Conservation (phyloP, 1,140 invertebrate genomes). For the Lycorma delicatula region DNA sequence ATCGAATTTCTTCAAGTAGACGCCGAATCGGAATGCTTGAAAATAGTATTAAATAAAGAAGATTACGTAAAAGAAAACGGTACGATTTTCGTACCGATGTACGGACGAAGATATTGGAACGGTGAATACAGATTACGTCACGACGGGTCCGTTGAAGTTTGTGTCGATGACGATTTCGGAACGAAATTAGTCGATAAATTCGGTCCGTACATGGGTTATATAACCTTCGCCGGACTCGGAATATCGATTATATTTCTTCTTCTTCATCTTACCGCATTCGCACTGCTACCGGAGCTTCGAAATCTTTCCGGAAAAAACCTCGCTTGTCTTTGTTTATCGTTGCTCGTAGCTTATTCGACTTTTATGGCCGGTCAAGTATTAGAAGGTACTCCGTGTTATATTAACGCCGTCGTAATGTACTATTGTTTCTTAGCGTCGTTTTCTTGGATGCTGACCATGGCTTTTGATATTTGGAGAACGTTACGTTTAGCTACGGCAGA, state of each 20-base stretch:
- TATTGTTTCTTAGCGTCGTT: slow-evolving; percentile 48
- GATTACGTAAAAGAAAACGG: slow-evolving; percentile 37
- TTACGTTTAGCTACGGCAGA: slow-evolving; percentile 43
- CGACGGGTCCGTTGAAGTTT: slow-evolving; percentile 23
- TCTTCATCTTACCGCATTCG: slow-evolving; percentile 41
- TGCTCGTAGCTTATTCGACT: slow-evolving; percentile 40
- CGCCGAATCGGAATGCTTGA: slow-evolving; percentile 32
- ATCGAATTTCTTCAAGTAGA: neutral
- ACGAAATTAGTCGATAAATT: slow-evolving; percentile 37
- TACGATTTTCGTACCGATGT: slow-evolving; percentile 37
- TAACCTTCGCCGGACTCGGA: slow-evolving; percentile 40
- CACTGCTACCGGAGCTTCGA: slow-evolving; percentile 40
- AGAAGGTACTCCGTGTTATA: slow-evolving; percentile 30
- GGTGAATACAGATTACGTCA: slow-evolving; percentile 22
- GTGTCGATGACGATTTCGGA: slow-evolving; percentile 29
- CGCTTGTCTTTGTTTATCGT: slow-evolving; percentile 40
- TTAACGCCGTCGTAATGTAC: slow-evolving; percentile 41
- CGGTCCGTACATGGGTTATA: slow-evolving; percentile 38
- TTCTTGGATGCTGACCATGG: slow-evolving; percentile 51
- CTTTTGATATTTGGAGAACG: slow-evolving; percentile 49
- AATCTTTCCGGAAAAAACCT: slow-evolving; percentile 47
- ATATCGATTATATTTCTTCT: slow-evolving; percentile 42
- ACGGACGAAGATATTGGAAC: slow-evolving; percentile 33
- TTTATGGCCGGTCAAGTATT: slow-evolving; percentile 39
- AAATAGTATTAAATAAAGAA: slow-evolving; percentile 36